A percentile compares a stretch with the other conserved stretches of the same genome.
These are phyloP conservation scores for Fistularia commersonii DNA, from an alignment of 2,797 vertebrate genomes.

Conservation along the genomic window DNA sequence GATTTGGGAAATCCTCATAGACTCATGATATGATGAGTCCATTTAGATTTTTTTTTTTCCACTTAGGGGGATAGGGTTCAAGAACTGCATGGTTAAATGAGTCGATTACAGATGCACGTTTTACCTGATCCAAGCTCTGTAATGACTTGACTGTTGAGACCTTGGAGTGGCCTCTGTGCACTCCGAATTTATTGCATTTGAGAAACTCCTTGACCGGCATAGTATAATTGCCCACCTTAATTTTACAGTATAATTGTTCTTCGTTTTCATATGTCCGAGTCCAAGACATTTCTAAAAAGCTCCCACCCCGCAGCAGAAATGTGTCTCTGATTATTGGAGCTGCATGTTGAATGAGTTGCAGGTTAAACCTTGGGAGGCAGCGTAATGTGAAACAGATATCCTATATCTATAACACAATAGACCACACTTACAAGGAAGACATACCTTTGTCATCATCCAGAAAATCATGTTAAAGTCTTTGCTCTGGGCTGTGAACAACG, in stretches of 20 bases:
- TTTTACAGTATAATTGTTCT: conserved; percentile 46
- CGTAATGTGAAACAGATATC: conserved; percentile 72
- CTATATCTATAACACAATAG: conserved; percentile 49
- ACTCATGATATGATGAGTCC: background rate
- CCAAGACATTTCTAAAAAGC: conserved; percentile 12
- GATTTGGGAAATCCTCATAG: conserved; percentile 1
- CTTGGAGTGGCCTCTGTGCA: conserved; percentile 4
- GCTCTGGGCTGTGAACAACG: conserved; percentile 42
- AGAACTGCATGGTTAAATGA: background rate
- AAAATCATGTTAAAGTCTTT: conserved; percentile 58
- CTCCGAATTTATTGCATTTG: background rate
- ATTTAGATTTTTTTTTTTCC: background rate
- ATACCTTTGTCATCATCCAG: conserved; percentile 60
- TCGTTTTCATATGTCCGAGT: conserved; percentile 27
- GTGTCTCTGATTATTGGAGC: conserved; percentile 69
- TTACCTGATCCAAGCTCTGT: background rate
- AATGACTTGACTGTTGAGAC: conserved; percentile 5
- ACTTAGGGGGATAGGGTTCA: too few relatives aligned
- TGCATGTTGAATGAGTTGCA: conserved; percentile 49
- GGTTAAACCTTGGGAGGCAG: conserved; percentile 55
- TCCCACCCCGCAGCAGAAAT: conserved; percentile 58
- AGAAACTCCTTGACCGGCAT: too few relatives aligned
- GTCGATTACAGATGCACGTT: conserved; percentile 6
- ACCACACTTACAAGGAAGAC: conserved; percentile 58
- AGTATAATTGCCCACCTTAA: conserved; percentile 17